These are phyloP conservation scores for Chouioia cunea DNA, from an alignment of 2,888 invertebrate genomes.

Conservation along the genomic window DNA sequence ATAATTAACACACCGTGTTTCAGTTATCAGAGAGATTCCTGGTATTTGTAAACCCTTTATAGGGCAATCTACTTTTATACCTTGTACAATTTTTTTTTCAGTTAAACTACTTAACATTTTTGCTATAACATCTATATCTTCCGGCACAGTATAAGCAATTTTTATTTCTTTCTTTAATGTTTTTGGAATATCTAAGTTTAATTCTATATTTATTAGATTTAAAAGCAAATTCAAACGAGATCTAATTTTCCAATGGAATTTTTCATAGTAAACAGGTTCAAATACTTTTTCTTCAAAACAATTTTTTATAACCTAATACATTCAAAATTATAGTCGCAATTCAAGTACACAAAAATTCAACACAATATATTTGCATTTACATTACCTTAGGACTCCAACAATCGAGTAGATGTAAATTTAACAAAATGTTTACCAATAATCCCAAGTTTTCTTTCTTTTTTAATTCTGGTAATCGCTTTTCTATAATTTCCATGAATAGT, in stretches of 20 bases:
- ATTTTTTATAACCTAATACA: slow-evolving; percentile 17
- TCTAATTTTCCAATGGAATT: slow-evolving; percentile 35
- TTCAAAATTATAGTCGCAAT: background rate
- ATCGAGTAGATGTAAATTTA: slow-evolving; percentile 27
- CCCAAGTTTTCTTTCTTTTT: slow-evolving; percentile 21
- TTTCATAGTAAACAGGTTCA: slow-evolving; percentile 13
- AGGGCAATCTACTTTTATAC: slow-evolving; percentile 56
- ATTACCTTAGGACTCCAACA: slow-evolving; percentile 24
- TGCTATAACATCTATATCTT: slow-evolving; percentile 23
- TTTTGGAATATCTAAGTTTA: slow-evolving; percentile 14
- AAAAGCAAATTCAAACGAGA: slow-evolving; percentile 27
- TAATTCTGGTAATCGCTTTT: slow-evolving; percentile 26
- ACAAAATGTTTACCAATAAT: slow-evolving; percentile 21
- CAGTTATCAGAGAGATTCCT: slow-evolving; percentile 50
- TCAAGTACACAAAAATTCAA: background rate
- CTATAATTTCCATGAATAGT: slow-evolving; percentile 22
- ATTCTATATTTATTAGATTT: slow-evolving; percentile 30
- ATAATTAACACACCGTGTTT: slow-evolving; percentile 33
- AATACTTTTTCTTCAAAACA: slow-evolving; percentile 28
- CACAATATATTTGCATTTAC: background rate
- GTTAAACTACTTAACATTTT: slow-evolving; percentile 10
- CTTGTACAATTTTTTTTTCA: slow-evolving; percentile 1
- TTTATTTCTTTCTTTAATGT: slow-evolving; percentile 10
- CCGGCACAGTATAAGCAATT: slow-evolving; percentile 2
- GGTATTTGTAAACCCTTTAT: slow-evolving; percentile 48